Evolutionary conservation across 2,888 invertebrate species (phyloP), one percentile per base, ranked within the genome.

Genomic region (Anarsia innoxiella): DNA sequence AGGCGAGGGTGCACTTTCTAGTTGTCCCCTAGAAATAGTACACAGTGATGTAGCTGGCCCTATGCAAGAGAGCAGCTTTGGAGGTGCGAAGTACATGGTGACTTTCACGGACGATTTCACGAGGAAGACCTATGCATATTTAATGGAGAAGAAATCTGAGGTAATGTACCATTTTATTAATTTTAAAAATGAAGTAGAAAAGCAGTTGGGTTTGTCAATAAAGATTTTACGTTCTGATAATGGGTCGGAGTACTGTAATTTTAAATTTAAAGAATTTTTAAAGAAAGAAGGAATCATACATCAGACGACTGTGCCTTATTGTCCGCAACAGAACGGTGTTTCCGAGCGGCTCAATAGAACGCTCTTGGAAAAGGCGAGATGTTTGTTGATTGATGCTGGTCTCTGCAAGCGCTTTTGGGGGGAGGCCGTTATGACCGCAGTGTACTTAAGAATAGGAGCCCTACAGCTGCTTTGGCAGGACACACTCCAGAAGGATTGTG

Each of bases 371-470:
- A 43, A 43, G 26, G 32, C 29, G 2, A 35, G 43, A 6, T 43
- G 40, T 13, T 36, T 43, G 38, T 16, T 43, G 10, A 2, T n/a
- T 8, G 23, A 33, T 2, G 9, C 43, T 15, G 33, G 38, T 19
- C 30, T 43, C 1, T n/a, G 28, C 12, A 34, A 39, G 15, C 29
- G 32, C 5, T 45, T 27, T 19, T 42, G 45, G 45, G 45, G 34
- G 13, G 45, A 45, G 23, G 40, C 45, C 1, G 23, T 41, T 4
- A 42, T 36, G 37, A 36, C 42, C 6, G 40, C 45, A 1, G n/a
- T 40, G 1, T 41, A 40, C 19, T 23, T 45, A 42, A 36, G 14
- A 45, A 45, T 34, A 16, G 41, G 9, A 10, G 12, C 15, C 39
- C 35, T 12, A 37, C 37, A 1, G 13, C 34, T 11, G 37, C 37